A percentile compares a stretch with the other conserved stretches of the same genome.
Conservation (phyloP, 2,888 invertebrate genomes). For the Poecilus cupreus region DNA sequence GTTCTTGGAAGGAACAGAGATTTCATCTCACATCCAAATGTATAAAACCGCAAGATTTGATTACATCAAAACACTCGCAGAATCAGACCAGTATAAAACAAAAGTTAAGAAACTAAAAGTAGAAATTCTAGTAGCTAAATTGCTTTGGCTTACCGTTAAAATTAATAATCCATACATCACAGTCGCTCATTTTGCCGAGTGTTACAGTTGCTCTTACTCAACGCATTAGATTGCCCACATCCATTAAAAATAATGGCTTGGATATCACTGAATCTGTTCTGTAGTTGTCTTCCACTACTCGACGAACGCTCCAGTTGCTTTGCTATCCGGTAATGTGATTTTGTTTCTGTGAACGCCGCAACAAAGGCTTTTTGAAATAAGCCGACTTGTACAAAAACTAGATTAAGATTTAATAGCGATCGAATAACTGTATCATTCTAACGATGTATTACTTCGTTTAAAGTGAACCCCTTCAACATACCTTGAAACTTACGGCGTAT, state of each 20-base stretch:
- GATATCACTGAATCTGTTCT: constrained; percentile 29
- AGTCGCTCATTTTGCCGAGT: background rate
- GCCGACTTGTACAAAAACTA: constrained; percentile 17
- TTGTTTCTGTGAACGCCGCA: constrained; percentile 14
- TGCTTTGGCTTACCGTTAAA: constrained; percentile 32
- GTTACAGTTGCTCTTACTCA: background rate
- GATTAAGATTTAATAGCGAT: constrained; percentile 10
- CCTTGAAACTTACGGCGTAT: too few species aligned
- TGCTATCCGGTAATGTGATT: background rate
- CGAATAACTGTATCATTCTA: constrained; percentile 3
- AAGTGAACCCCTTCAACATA: too few species aligned
- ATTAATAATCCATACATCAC: constrained; percentile 47
- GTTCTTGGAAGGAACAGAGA: background rate
- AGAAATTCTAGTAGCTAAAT: constrained; percentile 47
- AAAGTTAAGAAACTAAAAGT: constrained; percentile 41
- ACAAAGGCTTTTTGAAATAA: constrained; percentile 16
- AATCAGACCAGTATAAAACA: constrained; percentile 1
- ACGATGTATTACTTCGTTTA: constrained; percentile 1
- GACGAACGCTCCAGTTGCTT: background rate
- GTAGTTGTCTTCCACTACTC: background rate
- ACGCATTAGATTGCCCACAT: constrained; percentile 7
- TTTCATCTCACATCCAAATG: constrained; percentile 23
- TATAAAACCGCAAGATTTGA: constrained; percentile 37
- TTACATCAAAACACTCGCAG: constrained; percentile 19
- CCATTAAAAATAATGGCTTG: constrained; percentile 34